Evolutionary conservation across 1,140 invertebrate genomes (phyloP), one percentile per base, ranked within the genome.

Genomic region (Cherax quadricarinatus): DNA sequence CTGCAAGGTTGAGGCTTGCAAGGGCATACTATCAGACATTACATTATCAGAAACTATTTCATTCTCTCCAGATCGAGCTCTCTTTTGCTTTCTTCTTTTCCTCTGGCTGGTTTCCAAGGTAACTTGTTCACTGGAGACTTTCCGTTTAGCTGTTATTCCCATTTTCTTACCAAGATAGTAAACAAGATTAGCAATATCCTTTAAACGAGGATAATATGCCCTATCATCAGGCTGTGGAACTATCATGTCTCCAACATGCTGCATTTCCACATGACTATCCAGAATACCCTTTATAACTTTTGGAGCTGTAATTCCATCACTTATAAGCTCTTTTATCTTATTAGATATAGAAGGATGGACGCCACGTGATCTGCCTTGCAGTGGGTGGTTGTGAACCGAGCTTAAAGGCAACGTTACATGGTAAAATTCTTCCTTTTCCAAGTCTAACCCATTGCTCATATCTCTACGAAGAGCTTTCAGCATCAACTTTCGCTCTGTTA

Each of bases 101-200:
- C 60, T 86, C 84, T 91, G 84, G 14, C 30, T 30, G 9, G 75
- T 48, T 24, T 86, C 60, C n/a, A 87, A n/a, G 16, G 73, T n/a
- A n/a, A 14, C 14, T n/a, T 86, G 84, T 24, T 86, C 73, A 12
- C 41, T 53, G 51, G 83, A 30, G n/a, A 24, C 70, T 24, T 81
- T 86, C 78, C 90, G 81, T 48, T 86, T 86, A 10, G 78, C 60
- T 16, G 90, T 53, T 5, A 91, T 91, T 21, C 90, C 90, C 90
- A 91, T 86, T 60, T 86, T 86, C 21, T 80, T 79, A 41, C 90
- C 86, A 16, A 66, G 85, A 24, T 53, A 81, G 49, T 91, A 91
- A 21, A 91, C 84, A 21, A 91, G 73, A 86, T 91, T 91, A 18
- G 73, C 90, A 14, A 91, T 82, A 41, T 91, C 90, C 78, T 91